phyloP scores from a whole-genome alignment of 2,888 invertebrate species.

The Lithosia quadra region DNA sequence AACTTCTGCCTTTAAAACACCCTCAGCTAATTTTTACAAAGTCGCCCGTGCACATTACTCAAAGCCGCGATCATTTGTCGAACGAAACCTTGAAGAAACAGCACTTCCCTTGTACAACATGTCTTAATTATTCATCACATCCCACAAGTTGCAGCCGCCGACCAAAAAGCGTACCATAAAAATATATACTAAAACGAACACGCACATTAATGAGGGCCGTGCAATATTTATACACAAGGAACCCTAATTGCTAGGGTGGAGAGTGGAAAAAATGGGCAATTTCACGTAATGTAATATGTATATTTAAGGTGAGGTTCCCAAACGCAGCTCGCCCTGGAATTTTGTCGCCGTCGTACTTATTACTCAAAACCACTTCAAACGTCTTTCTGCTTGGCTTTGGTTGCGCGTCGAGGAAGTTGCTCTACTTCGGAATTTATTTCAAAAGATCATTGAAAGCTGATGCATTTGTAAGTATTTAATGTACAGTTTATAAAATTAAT shows the following conservation, averaged over 20 bases:
- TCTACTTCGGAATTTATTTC: constrained; percentile 60
- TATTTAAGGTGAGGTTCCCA: constrained; percentile 84
- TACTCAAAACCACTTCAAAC: constrained; percentile 83
- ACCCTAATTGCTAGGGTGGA: constrained; percentile 87
- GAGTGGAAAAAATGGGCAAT: constrained; percentile 88
- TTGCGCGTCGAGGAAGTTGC: constrained; percentile 61
- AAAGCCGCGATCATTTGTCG: constrained; percentile 53
- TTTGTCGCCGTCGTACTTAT: constrained; percentile 83
- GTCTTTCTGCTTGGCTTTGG: constrained; percentile 68
- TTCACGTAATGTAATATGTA: constrained; percentile 87
- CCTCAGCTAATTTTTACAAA: constrained; percentile 18
- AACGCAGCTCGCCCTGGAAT: constrained; percentile 69
- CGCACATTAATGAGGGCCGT: constrained; percentile 85
- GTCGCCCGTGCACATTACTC: constrained; percentile 42
- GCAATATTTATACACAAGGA: constrained; percentile 87
- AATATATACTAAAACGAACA: constrained; percentile 84
- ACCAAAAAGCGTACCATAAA: constrained; percentile 78
- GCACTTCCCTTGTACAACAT: constrained; percentile 73
- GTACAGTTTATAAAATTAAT: background rate
- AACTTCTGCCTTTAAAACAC: constrained; percentile 12
- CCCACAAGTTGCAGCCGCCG: constrained; percentile 72
- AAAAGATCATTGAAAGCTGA: background rate
- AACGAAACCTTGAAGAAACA: constrained; percentile 56
- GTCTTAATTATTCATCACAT: constrained; percentile 85
- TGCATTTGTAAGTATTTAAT: background rate